Conservation (phyloP, 2,888 invertebrate species). For the Embidobia sp. region DNA sequence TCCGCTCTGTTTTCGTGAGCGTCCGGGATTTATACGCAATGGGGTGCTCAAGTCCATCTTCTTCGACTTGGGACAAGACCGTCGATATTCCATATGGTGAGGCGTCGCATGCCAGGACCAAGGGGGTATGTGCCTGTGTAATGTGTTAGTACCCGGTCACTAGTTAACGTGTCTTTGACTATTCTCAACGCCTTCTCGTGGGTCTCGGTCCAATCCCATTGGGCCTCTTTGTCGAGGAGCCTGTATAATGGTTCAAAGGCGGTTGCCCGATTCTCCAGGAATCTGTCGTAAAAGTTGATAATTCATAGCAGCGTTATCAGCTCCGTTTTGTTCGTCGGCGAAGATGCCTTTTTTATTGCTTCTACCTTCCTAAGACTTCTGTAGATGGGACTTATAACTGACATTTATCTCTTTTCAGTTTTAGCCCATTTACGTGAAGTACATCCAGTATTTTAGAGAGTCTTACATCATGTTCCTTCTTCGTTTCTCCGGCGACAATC, state of each 20-base stretch:
- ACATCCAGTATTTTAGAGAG: neutral
- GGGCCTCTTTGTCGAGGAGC: neutral
- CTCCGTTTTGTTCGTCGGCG: neutral
- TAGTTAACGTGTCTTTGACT: neutral
- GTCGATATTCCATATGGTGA: conserved; percentile 4
- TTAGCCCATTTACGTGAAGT: neutral
- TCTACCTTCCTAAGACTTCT: no score
- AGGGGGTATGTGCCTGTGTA: neutral
- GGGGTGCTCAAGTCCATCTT: neutral
- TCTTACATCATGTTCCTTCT: neutral
- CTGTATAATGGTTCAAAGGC: conserved; percentile 9
- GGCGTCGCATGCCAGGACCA: conserved; percentile 13
- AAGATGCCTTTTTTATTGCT: neutral
- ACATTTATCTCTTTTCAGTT: neutral
- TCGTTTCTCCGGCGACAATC: neutral
- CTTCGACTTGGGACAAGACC: neutral
- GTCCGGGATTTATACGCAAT: neutral
- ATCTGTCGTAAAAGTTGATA: conserved; percentile 6
- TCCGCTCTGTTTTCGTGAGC: neutral
- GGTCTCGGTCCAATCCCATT: neutral
- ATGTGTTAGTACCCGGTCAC: neutral
- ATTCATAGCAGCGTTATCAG: neutral
- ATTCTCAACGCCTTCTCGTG: conserved; percentile 3
- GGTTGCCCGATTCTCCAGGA: neutral
- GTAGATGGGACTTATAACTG: neutral